These are phyloP conservation scores for Camponotus pennsylvanicus DNA, from an alignment of 1,140 invertebrate species.

Conservation along the genomic window DNA sequence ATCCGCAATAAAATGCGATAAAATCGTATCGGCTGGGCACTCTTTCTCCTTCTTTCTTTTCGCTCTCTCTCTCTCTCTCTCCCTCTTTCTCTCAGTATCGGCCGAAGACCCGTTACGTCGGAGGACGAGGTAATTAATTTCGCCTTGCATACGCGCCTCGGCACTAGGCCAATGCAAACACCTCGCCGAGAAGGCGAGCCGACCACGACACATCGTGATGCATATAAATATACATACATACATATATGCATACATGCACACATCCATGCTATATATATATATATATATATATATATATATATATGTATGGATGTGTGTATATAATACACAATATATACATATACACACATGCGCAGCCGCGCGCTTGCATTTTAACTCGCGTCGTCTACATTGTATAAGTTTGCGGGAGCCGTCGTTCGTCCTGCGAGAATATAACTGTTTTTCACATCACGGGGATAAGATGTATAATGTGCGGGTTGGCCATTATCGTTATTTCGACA, in stretches of 20 bases:
- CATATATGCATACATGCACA: constrained; percentile 33
- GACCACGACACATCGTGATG: constrained; percentile 16
- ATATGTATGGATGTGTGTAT: not conserved
- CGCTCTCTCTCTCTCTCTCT: constrained; percentile 27
- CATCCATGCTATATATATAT: not conserved
- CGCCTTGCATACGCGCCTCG: constrained; percentile 78
- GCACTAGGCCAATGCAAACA: constrained; percentile 86
- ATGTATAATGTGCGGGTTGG: constrained; percentile 23
- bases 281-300: constrained; percentile 21
- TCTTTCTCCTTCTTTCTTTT: constrained; percentile 44
- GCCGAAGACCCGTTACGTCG: constrained; percentile 84
- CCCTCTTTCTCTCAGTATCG: constrained; percentile 71
- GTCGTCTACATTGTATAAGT: constrained; percentile 37
- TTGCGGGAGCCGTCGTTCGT: constrained; percentile 37
- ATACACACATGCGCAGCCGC: constrained; percentile 18
- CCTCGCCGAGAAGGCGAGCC: constrained; percentile 68
- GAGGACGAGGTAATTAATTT: constrained; percentile 85
- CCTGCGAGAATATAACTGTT: constrained; percentile 43
- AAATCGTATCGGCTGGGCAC: constrained; percentile 70
- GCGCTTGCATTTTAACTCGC: constrained; percentile 61
- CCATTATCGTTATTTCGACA: constrained; percentile 55
- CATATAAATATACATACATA: not conserved
- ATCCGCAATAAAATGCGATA: constrained; percentile 77
- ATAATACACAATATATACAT: not conserved
- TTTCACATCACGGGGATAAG: constrained; percentile 30